These are phyloP conservation scores for Machimus rusticus DNA, from an alignment of 2,888 invertebrate genomes.

Conservation along the genomic window DNA sequence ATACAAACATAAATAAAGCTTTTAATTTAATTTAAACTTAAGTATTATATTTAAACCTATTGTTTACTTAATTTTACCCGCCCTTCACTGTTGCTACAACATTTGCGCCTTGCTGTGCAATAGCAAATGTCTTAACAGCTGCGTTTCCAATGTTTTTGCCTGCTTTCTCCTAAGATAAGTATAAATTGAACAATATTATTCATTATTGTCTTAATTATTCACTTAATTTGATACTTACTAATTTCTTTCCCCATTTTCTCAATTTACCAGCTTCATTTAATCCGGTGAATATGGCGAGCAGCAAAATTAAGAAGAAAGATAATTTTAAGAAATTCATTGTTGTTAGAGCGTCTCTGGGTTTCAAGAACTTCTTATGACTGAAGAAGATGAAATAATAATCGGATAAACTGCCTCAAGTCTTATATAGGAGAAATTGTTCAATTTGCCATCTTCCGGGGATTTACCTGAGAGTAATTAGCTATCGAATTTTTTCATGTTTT, in stretches of 20 bases:
- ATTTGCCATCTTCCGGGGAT: neutral
- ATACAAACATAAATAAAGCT: neutral
- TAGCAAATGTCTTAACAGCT: neutral
- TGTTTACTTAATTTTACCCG: neutral
- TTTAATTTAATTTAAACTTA: neutral
- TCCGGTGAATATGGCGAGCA: neutral
- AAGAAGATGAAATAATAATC: neutral
- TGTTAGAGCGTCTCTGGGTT: neutral
- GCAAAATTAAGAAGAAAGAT: neutral
- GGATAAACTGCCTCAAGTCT: neutral
- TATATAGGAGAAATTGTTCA: neutral
- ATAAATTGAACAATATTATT: neutral
- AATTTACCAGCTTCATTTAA: neutral
- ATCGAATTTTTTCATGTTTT: neutral
- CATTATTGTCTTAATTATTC: neutral
- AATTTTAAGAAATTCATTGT: constrained; percentile 4
- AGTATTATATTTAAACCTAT: too few relatives aligned
- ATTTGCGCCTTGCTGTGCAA: constrained; percentile 16
- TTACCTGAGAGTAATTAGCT: neutral
- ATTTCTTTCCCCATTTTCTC: constrained; percentile 1
- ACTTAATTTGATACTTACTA: constrained; percentile 8
- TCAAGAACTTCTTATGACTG: neutral
- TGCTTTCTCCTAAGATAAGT: neutral
- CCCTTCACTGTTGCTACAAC: neutral
- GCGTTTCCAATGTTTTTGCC: constrained; percentile 15